phyloP scores from a whole-genome alignment of 2,797 vertebrate genomes.

The Sciaenops ocellatus region DNA sequence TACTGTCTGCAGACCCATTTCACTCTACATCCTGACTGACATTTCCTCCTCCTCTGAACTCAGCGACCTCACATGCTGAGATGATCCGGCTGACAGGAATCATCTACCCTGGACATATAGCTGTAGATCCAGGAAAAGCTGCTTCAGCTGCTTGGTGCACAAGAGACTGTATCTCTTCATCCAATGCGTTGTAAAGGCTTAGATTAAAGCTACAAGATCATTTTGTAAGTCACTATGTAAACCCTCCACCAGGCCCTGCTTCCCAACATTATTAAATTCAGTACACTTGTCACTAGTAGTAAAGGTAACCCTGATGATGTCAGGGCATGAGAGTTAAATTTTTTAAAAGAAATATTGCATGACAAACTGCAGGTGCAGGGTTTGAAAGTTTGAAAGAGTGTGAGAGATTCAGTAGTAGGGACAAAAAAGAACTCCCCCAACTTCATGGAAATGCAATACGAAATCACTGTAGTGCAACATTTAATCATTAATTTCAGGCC shows the following conservation, averaged over 20 bases:
- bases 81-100: constrained; percentile 51
- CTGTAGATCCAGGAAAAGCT: constrained; percentile 33
- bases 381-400: too few species aligned
- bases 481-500: not conserved
- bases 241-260: not conserved
- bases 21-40: constrained; percentile 23
- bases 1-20: constrained; percentile 19
- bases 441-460: not conserved
- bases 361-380: not conserved
- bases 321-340: too few species aligned
- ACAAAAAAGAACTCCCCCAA: not conserved
- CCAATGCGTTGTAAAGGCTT: not conserved
- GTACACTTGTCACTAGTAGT: not conserved
- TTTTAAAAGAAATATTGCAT: not conserved
- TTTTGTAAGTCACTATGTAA: constrained; percentile 16
- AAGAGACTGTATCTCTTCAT: constrained; percentile 17
- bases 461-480: not conserved
- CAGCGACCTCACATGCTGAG: constrained; percentile 19
- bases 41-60: constrained; percentile 34
- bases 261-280: not conserved
- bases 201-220: not conserved
- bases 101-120: constrained; percentile 23
- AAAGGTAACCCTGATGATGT: too few species aligned
- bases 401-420: not conserved
- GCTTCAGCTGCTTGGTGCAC: constrained; percentile 7